These are phyloP conservation scores for Omphaloscelis lunosa DNA, from an alignment of 2,888 invertebrate species.

Conservation along the genomic window DNA sequence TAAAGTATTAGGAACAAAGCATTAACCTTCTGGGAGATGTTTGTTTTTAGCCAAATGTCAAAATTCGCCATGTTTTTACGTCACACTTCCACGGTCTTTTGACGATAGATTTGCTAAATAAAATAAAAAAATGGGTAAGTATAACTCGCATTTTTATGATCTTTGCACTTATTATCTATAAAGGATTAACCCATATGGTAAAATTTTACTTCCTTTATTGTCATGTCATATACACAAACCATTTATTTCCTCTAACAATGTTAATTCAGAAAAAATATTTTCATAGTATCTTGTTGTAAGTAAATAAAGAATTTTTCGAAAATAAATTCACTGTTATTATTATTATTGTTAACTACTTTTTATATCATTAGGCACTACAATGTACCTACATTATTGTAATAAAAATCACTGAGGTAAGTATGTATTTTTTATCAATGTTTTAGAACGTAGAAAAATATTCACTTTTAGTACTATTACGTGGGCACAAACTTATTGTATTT, in stretches of 20 bases:
- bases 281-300: not conserved
- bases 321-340: not conserved
- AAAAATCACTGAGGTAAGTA: not conserved
- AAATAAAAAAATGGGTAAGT: too few relatives aligned
- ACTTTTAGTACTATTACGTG: not conserved
- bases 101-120: too few relatives aligned
- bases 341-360: not conserved
- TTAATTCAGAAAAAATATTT: not conserved
- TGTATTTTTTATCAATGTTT: constrained; percentile 13
- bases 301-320: not conserved
- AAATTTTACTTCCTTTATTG: constrained; percentile 3
- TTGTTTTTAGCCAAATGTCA: too few relatives aligned
- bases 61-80: too few relatives aligned
- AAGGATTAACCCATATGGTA: not conserved
- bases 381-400: constrained; percentile 3
- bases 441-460: not conserved
- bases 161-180: not conserved
- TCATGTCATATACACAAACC: not conserved
- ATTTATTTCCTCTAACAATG: not conserved
- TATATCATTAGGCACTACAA: not conserved
- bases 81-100: too few relatives aligned
- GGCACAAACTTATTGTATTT: constrained; percentile 15
- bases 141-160: not conserved
- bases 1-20: too few relatives aligned
- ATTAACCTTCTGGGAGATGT: too few relatives aligned